phyloP scores from a whole-genome alignment of 2,888 invertebrate genomes.

The Temnothorax rugatulus region DNA sequence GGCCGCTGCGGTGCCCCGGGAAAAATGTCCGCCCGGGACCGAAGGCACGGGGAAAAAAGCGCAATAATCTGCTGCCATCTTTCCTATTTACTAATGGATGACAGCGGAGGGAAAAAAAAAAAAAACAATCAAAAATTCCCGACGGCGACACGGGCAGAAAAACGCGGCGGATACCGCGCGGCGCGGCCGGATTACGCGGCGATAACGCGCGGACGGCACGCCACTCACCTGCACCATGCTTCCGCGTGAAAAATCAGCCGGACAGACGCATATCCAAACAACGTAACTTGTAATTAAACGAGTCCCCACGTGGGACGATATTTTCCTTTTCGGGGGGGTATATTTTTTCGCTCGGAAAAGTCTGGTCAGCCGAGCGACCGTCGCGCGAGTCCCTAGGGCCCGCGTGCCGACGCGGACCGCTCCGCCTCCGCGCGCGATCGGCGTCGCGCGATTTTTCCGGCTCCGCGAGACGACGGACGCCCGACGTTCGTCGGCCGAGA shows the following conservation, averaged over 20 bases:
- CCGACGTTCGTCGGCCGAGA: background rate
- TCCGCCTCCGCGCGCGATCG: too few relatives aligned
- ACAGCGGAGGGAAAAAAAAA: conserved; percentile 81
- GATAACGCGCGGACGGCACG: conserved; percentile 74
- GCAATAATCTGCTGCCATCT: conserved; percentile 86
- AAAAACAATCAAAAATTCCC: conserved; percentile 85
- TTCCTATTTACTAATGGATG: conserved; percentile 86
- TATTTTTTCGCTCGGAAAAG: conserved; percentile 85
- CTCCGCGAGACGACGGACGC: background rate
- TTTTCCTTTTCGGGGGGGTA: conserved; percentile 85
- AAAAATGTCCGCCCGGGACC: conserved; percentile 83
- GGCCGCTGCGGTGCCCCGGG: conserved; percentile 61
- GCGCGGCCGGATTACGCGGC: conserved; percentile 52
- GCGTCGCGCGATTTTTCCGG: background rate
- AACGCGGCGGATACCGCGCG: conserved; percentile 71
- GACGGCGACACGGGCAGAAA: conserved; percentile 79
- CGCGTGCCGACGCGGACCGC: too few relatives aligned
- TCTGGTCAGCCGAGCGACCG: conserved; percentile 82
- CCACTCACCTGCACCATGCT: conserved; percentile 85
- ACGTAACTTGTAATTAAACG: conserved; percentile 85
- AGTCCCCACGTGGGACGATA: conserved; percentile 86
- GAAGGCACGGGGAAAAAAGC: conserved; percentile 83
- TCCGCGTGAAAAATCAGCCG: conserved; percentile 84
- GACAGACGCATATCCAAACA: conserved; percentile 85
- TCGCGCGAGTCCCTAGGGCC: conserved; percentile 31